Conservation (phyloP, 2,797 vertebrate species). For the Hyperoplus lanceolatus region DNA sequence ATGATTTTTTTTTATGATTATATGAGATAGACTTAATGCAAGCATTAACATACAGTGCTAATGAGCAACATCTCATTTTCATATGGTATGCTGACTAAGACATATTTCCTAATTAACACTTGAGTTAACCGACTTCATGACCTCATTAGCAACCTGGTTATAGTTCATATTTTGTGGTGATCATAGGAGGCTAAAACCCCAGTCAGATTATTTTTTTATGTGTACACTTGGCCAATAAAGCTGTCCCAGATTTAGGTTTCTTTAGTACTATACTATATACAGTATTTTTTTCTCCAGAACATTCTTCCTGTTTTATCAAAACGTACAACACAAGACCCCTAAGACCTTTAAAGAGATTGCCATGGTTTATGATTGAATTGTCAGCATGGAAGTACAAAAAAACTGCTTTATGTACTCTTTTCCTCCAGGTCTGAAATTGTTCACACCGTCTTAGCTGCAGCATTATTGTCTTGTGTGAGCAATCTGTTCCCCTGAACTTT, state of each 20-base stretch:
- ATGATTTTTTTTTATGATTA: too few relatives aligned
- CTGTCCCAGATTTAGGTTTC: background rate
- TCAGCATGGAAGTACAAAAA: background rate
- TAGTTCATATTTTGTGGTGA: background rate
- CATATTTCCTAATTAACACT: conserved; percentile 18
- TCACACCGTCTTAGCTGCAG: background rate
- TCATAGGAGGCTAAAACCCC: background rate
- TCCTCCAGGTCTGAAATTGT: background rate
- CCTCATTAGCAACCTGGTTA: conserved; percentile 4
- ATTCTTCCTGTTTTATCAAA: background rate
- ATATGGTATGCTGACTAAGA: conserved; percentile 25
- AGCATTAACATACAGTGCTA: conserved; percentile 15
- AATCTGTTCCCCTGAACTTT: conserved; percentile 19
- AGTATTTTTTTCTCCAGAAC: background rate
- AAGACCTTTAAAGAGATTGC: background rate
- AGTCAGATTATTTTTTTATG: background rate
- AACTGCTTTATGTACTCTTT: background rate
- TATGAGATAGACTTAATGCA: background rate
- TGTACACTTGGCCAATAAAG: background rate
- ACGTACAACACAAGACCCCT: background rate
- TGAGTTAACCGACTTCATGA: conserved; percentile 23
- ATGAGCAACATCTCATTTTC: conserved; percentile 27
- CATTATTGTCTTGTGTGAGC: background rate
- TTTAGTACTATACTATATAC: background rate
- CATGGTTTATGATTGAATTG: background rate